Conservation (phyloP, 1,140 invertebrate genomes). For the Aphaenogaster rudis region DNA sequence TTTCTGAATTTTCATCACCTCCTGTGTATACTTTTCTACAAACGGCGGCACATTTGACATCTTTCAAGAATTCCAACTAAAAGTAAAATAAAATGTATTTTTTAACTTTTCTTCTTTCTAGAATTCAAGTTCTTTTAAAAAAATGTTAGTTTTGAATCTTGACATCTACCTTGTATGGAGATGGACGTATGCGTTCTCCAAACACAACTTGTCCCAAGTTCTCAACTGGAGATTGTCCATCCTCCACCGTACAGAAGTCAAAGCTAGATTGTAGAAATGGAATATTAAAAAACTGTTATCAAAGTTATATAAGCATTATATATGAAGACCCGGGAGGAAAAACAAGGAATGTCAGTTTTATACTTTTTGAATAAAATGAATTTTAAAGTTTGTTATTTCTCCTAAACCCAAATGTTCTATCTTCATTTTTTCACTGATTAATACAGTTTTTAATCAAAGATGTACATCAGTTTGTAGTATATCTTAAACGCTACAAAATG, state of each 20-base stretch:
- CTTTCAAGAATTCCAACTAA: conserved; percentile 90
- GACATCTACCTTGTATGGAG: conserved; percentile 92
- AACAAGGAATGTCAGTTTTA: too few relatives aligned
- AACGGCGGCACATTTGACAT: conserved; percentile 90
- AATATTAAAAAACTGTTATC: not conserved
- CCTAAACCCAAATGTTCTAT: too few relatives aligned
- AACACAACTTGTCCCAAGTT: conserved; percentile 99
- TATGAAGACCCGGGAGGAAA: too few relatives aligned
- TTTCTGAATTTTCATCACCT: conserved; percentile 89
- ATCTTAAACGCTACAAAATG: too few relatives aligned
- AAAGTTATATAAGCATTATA: conserved; percentile 83
- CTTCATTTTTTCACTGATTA: too few relatives aligned
- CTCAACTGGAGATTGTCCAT: conserved; percentile 95
- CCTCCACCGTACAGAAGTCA: conserved; percentile 95
- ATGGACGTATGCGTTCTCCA: conserved; percentile 98
- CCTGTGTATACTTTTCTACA: conserved; percentile 93
- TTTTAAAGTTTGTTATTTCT: too few relatives aligned
- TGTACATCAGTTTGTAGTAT: too few relatives aligned
- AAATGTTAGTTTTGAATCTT: not conserved
- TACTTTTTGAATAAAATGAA: too few relatives aligned
- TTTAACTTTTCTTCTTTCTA: not conserved
- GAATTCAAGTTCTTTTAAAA: conserved; percentile 3
- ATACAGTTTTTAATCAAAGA: too few relatives aligned
- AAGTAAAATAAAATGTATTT: conserved; percentile 65
- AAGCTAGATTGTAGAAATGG: conserved; percentile 87